A percentile compares a stretch with the other conserved stretches of the same genome.
Conservation (phyloP, 2,113 vertebrate species). For the Morone saxatilis region DNA sequence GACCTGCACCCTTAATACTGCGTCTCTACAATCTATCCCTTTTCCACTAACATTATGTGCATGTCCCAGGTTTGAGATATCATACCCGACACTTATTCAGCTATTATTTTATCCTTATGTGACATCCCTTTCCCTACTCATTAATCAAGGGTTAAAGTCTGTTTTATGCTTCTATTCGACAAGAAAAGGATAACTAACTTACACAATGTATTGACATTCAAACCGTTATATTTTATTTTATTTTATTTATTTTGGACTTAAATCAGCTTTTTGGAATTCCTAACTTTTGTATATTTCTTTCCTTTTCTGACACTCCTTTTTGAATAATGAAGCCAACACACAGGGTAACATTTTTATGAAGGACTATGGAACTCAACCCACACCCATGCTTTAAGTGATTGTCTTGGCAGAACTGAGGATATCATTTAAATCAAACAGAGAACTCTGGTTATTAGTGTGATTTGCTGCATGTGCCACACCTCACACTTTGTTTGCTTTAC, state of each 20-base stretch:
- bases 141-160: not conserved
- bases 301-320: constrained; percentile 27
- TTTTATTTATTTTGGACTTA: not conserved
- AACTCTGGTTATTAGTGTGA: constrained; percentile 5
- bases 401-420: not conserved
- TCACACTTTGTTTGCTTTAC: constrained; percentile 12
- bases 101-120: not conserved
- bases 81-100: not conserved
- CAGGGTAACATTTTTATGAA: constrained; percentile 37
- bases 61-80: constrained; percentile 31
- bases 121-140: not conserved
- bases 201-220: not conserved
- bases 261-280: constrained; percentile 6
- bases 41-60: constrained; percentile 11
- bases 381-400: constrained; percentile 4
- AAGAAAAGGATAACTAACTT: not conserved
- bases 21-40: constrained; percentile 73
- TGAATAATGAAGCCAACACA: constrained; percentile 38
- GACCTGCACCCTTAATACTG: constrained; percentile 61
- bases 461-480: not conserved
- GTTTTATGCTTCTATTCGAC: not conserved
- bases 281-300: constrained; percentile 31
- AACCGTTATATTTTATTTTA: not conserved
- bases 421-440: not conserved
- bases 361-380: not conserved